Percentiles rank a stretch among this genome's conserved stretches.
These are phyloP conservation scores for Trachelus stipa DNA, from an alignment of 2,888 invertebrate species.

Conservation along the genomic window DNA sequence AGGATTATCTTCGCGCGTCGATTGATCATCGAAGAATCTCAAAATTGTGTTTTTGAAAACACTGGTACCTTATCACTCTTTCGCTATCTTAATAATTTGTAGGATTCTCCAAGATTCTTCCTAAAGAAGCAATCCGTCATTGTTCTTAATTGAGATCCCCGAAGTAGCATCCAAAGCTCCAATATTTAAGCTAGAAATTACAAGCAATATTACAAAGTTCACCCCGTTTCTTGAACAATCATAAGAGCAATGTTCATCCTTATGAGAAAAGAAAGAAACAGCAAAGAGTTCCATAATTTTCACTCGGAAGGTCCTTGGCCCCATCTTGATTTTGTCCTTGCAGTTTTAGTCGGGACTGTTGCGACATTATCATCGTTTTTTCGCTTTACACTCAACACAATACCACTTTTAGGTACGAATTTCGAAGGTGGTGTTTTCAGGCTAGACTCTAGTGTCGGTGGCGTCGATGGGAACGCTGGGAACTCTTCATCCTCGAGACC, in stretches of 20 bases:
- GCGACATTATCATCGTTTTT: conserved; percentile 45
- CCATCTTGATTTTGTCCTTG: conserved; percentile 59
- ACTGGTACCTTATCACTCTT: background rate
- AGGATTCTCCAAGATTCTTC: background rate
- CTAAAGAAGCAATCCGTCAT: background rate
- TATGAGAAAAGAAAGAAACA: background rate
- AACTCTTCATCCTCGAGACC: conserved; percentile 59
- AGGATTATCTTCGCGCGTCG: background rate
- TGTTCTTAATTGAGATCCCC: background rate
- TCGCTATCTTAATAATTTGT: no score
- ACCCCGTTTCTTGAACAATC: background rate
- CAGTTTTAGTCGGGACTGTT: conserved; percentile 35
- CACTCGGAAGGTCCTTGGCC: conserved; percentile 58
- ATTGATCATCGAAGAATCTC: background rate
- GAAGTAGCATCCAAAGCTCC: conserved; percentile 10
- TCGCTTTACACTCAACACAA: conserved; percentile 55
- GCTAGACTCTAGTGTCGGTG: conserved; percentile 27
- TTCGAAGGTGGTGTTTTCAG: conserved; percentile 34
- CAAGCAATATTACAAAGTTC: background rate
- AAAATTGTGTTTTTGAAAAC: background rate
- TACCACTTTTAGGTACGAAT: conserved; percentile 52
- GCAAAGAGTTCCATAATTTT: conserved; percentile 12
- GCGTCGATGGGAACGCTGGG: conserved; percentile 45
- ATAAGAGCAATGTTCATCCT: background rate
- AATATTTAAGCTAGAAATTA: conserved; percentile 2